Evolutionary conservation across 2,797 vertebrate genomes (phyloP).

Genomic region (Xenopus petersii): DNA sequence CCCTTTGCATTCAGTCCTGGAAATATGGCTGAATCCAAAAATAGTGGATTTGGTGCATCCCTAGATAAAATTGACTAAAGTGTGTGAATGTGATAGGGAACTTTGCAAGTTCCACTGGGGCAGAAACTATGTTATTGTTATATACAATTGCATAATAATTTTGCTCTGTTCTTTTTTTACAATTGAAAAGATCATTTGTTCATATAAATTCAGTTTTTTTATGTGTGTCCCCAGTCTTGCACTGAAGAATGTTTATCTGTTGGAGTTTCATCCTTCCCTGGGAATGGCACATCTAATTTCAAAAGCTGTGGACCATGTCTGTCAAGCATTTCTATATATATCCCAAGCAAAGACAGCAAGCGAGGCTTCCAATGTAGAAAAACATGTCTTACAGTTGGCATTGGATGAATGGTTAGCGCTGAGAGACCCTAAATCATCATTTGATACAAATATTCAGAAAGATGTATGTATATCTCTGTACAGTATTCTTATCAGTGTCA

Average conservation of each 20-base stretch:
- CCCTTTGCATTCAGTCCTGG: too few relatives aligned
- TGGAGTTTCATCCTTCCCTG: conserved; percentile 76
- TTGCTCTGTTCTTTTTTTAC: too few relatives aligned
- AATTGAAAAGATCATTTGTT: too few relatives aligned
- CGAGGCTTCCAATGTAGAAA: conserved; percentile 58
- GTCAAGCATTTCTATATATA: conserved; percentile 60
- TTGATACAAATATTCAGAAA: conserved; percentile 65
- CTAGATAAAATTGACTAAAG: too few relatives aligned
- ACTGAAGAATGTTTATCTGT: conserved; percentile 64
- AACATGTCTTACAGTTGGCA: conserved; percentile 59
- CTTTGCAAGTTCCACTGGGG: too few relatives aligned
- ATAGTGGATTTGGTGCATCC: too few relatives aligned
- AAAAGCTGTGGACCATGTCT: conserved; percentile 56
- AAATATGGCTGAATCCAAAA: too few relatives aligned
- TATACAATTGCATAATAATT: too few relatives aligned
- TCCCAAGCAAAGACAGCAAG: conserved; percentile 51
- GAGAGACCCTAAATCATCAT: conserved; percentile 55
- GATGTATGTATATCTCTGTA: conserved; percentile 54
- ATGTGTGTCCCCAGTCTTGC: conserved; percentile 59
- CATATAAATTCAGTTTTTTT: neutral
- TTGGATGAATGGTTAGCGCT: conserved; percentile 59
- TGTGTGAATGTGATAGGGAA: too few relatives aligned
- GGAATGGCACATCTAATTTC: conserved; percentile 60
- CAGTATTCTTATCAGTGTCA: too few relatives aligned
- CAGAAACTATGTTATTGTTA: too few relatives aligned